Evolutionary conservation across 2,797 vertebrate species (phyloP), one percentile per base, ranked within the genome.

Genomic region (Oophaga sylvatica): DNA sequence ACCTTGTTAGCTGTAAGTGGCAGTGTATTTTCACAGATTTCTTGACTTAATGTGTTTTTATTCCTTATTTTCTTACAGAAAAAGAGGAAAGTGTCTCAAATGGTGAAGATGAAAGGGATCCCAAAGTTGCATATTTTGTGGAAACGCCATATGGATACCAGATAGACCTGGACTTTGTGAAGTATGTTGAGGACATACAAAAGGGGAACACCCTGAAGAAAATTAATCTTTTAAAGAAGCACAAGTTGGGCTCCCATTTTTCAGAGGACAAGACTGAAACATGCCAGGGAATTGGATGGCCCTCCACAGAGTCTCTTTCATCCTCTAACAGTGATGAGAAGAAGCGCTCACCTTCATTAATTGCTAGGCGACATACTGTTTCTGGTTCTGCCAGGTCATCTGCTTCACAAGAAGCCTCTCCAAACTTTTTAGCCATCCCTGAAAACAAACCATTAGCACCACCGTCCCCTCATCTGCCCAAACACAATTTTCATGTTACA

Each of bases 121-220:
- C 92, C 81, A 95, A 93, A 90, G 95, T 94, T 63, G 94, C 96
- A 4, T 99, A 99, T 92, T 97, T 96, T 94, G 96, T 99, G 95
- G 98, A 99, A 93, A 99, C 98, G 0, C 98, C 98, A 31, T 99
- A 99, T 0, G 98, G 98, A 90, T 99, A 96, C 92, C 97, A 99
- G 91, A 89, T 99, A 93, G 98, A 99, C 93, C 93, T 99, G 94
- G 98, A 99, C 92, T 99, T 99, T 92, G 96, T 99, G 84, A 99
- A 99, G 90, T 99, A 99, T 86, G 98, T 99, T 90, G 97, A 99
- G 67, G 98, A 99, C 94, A 99, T 99, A 84, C 97, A 99, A 92
- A 95, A 97, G 91, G 98, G 98, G 86, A 97, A 99, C 92, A 98
- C 98, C 19, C 96, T 99, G 90, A 99, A 96, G 93, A 99, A 97